Base-by-base conservation (phyloP, 1,140 invertebrate species). In the Drosophila ogumai region DNA sequence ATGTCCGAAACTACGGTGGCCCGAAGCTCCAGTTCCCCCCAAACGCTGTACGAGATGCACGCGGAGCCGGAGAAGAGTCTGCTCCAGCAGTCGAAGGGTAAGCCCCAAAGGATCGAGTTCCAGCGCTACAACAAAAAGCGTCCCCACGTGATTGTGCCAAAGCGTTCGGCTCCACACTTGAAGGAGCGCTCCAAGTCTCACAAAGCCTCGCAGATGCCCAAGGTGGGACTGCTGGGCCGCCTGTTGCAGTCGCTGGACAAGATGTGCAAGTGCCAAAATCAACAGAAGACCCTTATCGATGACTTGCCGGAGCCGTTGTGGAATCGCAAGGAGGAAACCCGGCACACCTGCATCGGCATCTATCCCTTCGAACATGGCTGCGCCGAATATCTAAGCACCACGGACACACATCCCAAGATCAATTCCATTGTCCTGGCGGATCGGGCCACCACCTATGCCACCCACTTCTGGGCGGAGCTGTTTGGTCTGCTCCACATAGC, bases 321-420 rank as follows among this genome's bases (percentile, higher is more conserved):
- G 87, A 88, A 88, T 17, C 76, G 68, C 34, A 85, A 88, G 54
- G 85, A 79, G 9, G 69, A 56, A 5, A 38, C 57, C 3, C 75
- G 79, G 6, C 81, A 92, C 50, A 87, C 85, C 7, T 81, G 86
- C 61, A 90, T 90, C 8, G 95, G 95, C 64, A 94, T 95, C 43
- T 95, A 96, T 90, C 95, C 95, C 47, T 96, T 95, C 72, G 95
- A 96, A 82, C 95, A 95, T 75, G 95, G 95, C 43, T 94, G 94
- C 75, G 94, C 94, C 6, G 94, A 94, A 92, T 95, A 95, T 75
- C 94, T 94, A 73, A 92, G 92, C 75, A 95, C 95, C 10, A 95
- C 95, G 3, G 95, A 96, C 75, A 93, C 92, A 3, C 93, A 94
- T 44, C 95, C 95, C 6, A 80, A 94, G 43, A 87, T 95, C 17